phyloP scores from a whole-genome alignment of 2,888 invertebrate species.

The Catocala sponsa region DNA sequence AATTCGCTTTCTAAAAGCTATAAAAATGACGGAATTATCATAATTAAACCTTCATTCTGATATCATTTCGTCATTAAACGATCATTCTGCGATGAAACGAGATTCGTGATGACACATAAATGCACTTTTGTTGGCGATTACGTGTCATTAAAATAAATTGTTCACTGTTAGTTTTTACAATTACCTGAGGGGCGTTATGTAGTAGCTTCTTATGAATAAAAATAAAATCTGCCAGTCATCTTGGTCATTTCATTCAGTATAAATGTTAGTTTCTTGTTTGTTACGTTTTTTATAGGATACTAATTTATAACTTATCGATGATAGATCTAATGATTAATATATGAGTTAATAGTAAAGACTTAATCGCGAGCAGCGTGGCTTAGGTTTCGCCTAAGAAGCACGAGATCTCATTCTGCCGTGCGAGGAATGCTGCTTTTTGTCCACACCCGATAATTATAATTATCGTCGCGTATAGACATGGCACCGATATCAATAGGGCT shows the following conservation, averaged over 20 bases:
- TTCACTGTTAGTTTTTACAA: constrained; percentile 52
- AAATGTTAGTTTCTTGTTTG: not conserved
- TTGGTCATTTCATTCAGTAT: not conserved
- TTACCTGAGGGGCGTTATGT: constrained; percentile 42
- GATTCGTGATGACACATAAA: constrained; percentile 41
- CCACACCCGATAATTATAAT: constrained; percentile 59
- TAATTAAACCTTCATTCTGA: constrained; percentile 47
- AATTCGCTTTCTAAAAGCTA: constrained; percentile 45
- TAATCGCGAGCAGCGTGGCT: constrained; percentile 39
- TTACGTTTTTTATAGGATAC: constrained; percentile 1
- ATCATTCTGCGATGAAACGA: constrained; percentile 42
- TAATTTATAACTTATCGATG: not conserved
- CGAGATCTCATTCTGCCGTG: constrained; percentile 68
- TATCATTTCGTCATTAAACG: constrained; percentile 41
- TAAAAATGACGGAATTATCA: constrained; percentile 42
- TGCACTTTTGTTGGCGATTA: constrained; percentile 46
- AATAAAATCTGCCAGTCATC: not conserved
- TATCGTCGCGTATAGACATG: constrained; percentile 58
- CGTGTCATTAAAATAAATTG: constrained; percentile 55
- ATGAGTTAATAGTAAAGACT: constrained; percentile 38
- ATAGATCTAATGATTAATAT: constrained; percentile 25
- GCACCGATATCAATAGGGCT: constrained; percentile 56
- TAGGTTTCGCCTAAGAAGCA: constrained; percentile 53
- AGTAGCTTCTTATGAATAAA: constrained; percentile 17
- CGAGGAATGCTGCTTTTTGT: constrained; percentile 77